Percentiles rank a stretch among this genome's conserved stretches.
These are phyloP conservation scores for Ariolimax columbianus DNA, from an alignment of 2,888 invertebrate species.

Conservation along the genomic window DNA sequence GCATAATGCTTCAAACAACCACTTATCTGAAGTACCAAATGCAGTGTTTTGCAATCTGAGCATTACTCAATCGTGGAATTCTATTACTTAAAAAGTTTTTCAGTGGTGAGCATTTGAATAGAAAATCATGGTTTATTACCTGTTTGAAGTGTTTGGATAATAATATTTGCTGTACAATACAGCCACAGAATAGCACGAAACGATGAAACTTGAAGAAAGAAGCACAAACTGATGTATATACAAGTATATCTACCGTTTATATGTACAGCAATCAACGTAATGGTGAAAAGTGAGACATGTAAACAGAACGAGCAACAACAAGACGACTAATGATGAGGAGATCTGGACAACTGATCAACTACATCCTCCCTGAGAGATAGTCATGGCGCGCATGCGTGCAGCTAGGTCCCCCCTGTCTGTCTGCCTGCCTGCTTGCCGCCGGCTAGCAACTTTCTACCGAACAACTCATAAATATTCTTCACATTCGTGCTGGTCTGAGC, in stretches of 20 bases:
- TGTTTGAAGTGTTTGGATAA: background rate
- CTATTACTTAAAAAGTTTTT: background rate
- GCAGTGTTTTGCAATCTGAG: background rate
- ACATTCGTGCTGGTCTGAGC: background rate
- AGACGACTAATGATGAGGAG: slow-evolving; percentile 1
- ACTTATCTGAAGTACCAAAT: background rate
- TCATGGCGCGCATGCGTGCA: slow-evolving; percentile 60
- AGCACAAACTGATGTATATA: background rate
- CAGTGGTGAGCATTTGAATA: background rate
- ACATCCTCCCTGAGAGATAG: slow-evolving; percentile 40
- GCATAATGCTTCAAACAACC: background rate
- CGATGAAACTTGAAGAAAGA: background rate
- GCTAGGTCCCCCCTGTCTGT: slow-evolving; percentile 15
- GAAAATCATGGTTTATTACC: background rate
- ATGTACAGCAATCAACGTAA: slow-evolving; percentile 26
- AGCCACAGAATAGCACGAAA: background rate
- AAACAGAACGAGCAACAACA: slow-evolving; percentile 38
- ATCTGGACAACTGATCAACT: slow-evolving; percentile 42
- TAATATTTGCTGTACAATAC: background rate
- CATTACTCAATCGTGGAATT: background rate
- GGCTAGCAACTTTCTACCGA: too few species aligned
- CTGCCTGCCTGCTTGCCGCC: background rate
- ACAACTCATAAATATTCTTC: background rate
- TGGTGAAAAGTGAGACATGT: slow-evolving; percentile 9
- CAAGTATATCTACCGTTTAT: slow-evolving; percentile 12